Evolutionary conservation across 92 coral and sea anemone genomes (phyloP).

Genomic region (Heteractis magnifica): DNA sequence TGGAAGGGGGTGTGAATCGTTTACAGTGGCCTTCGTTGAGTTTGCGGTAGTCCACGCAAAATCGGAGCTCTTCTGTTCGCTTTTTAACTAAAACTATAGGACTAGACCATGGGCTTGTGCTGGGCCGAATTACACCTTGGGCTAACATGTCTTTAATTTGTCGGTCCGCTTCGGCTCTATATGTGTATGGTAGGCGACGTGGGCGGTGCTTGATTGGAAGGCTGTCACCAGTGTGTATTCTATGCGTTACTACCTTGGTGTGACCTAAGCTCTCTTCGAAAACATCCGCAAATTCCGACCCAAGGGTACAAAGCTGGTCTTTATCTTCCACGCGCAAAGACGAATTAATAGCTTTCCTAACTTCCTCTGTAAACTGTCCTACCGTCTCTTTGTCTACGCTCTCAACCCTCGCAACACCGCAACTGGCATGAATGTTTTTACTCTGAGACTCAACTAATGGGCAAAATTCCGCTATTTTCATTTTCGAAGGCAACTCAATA

Average conservation of each 20-base stretch:
- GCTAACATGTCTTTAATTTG: neutral
- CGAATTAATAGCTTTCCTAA: neutral
- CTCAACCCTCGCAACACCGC: neutral
- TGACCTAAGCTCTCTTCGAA: neutral
- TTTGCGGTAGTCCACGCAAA: no score
- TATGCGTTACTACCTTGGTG: neutral
- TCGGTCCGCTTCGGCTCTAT: neutral
- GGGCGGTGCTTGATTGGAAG: neutral
- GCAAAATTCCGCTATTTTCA: conserved; percentile 9
- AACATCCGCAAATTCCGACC: neutral
- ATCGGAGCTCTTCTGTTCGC: no score
- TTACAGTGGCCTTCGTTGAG: no score
- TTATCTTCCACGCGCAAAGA: neutral
- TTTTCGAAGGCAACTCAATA: conserved; percentile 8
- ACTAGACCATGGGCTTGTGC: no score
- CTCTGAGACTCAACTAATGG: neutral
- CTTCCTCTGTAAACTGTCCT: neutral
- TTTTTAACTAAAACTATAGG: no score
- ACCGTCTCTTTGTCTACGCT: neutral
- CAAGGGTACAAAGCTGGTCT: neutral
- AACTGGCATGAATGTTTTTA: neutral
- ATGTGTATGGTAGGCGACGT: neutral
- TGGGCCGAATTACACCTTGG: neutral
- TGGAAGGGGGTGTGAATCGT: no score
- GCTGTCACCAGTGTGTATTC: neutral